Evolutionary conservation across 2,113 vertebrate species (phyloP), one percentile per base, ranked within the genome.

Genomic region (Paramormyrops kingsleyae): DNA sequence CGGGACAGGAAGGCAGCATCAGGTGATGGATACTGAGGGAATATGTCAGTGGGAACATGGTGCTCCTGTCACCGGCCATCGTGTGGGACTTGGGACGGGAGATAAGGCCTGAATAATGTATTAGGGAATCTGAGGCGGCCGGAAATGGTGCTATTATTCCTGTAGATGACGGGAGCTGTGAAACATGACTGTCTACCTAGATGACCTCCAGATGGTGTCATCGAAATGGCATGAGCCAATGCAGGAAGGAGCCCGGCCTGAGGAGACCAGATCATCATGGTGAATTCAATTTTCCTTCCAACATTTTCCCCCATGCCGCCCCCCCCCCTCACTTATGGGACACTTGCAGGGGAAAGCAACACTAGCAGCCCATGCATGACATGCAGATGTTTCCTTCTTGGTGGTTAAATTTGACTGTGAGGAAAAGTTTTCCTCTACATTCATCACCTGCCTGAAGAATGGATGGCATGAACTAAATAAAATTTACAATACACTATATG

Each of bases 101-200:
- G 89, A 77, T 85, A 53, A 19, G 86, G 39, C 27, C 90, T 90
- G 90, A 90, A 90, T 90, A 88, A 88, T 90, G 74, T 52, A 90
- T 90, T 59, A 62, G 87, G 74, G 52, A 46, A 88, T 39, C 87
- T 47, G 87, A 84, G 74, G 70, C 52, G 21, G 42, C 2, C 35
- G 27, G 44, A 62, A 90, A 88, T 88, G 74, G 90, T 47, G 35
- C 50, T 74, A 90, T 83, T 88, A 88, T 86, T 66, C 74, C 56
- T 17, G 19, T 35, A 87, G 70, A 88, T 88, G 87, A 90, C 90
- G 62, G 74, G 66, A n/a, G 52, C 74, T 19, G 87, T 44, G 44
- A 31, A 59, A 88, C 46, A 52, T 21, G 87, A 87, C n/a, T 27
- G 89, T 44, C 62, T 42, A 66, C 31, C 35, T 88, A 49, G 13